Evolutionary conservation across 1,140 invertebrate species (phyloP), one percentile per base, ranked within the genome.

Genomic region (Goniozus legneri): DNA sequence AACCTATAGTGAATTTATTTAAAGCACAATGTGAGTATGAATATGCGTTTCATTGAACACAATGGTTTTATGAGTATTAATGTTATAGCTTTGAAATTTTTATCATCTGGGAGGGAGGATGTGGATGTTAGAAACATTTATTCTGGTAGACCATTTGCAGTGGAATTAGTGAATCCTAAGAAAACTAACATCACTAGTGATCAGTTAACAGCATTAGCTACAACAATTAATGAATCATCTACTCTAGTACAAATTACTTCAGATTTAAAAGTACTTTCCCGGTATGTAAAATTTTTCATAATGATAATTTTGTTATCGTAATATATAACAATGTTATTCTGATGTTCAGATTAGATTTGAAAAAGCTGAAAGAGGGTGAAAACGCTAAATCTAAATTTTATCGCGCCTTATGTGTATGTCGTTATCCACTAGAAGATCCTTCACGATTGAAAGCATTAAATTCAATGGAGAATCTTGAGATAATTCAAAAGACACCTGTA

Each of bases 71-170:
- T 10, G 0, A 2, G 30, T 27, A 14, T 38, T 37, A 31, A 24
- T 36, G 7, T 39, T 43, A 56, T 54, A 78, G 76, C 77, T 65
- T 59, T 69, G 58, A 82, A 88, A 71, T 85, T 97, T 82, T 85
- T 90, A 55, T 84, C 94, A 3, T 95, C 93, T 46, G 95, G 95
- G 0, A 77, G 95, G 42, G 95, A 98, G 77, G 95, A 98, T 78
- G 91, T 93, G 0, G 93, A 97, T 76, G 92, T 97, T 0, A 73
- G 91, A 35, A 91, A 88, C 68, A 67, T 97, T 24, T 89, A 91
- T n/a, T 78, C 77, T 38, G 95, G 94, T 2, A 73, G 92, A 34
- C 92, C 92, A 1, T 95, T 95, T 75, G 87, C 85, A 3, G 69
- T 95, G 12, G 91, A 95, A 80, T 79, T 95, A 33, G 52, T 84